Base-by-base conservation (phyloP, 2,113 vertebrate genomes). In the Macrotus californicus region DNA sequence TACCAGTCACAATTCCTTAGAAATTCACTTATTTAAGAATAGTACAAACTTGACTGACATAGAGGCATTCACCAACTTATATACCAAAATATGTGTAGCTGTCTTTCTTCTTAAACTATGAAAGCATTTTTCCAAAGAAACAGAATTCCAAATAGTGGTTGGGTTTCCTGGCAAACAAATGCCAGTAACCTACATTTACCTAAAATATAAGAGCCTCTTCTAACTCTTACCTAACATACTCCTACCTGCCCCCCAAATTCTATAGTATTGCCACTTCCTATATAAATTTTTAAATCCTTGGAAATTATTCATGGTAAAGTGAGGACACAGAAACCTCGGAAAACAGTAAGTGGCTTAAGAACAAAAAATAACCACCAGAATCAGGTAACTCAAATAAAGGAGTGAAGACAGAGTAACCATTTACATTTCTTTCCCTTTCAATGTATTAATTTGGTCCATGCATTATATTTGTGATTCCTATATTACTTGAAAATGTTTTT, bases 41-140 rank as follows among this genome's bases (percentile, higher is more conserved):
- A 75, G 29, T 50, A 95, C 24, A 96, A 96, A 94, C 39, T 19
- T 91, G 29, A 84, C 52, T 29, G 87, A 87, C 12, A 93, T 22
- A 93, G 50, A 96, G 59, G 24, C 16, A 89, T 75, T 93, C 31
- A 87, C 2, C 64, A 95, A 92, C 3, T 79, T 75, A 87, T 26
- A 21, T 36, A 83, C 48, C 72, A 95, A 96, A 96, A 93, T 69
- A 93, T 21, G 39, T 90, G 92, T 67, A 73, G 34, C 18, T 82
- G 8, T 73, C 36, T 97, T 87, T 95, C n/a, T 66, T 76, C 85
- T 73, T n/a, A 83, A 72, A 95, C 73, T 70, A 87, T 66, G n/a
- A 39, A 91, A 94, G 29, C 43, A 81, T 66, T 90, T 90, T 90
- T 72, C 66, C 36, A 86, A 85, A 93, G 36, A 94, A 31, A 92